phyloP scores from a whole-genome alignment of 2,113 vertebrate genomes.

The Urocynchramus pylzowi region DNA sequence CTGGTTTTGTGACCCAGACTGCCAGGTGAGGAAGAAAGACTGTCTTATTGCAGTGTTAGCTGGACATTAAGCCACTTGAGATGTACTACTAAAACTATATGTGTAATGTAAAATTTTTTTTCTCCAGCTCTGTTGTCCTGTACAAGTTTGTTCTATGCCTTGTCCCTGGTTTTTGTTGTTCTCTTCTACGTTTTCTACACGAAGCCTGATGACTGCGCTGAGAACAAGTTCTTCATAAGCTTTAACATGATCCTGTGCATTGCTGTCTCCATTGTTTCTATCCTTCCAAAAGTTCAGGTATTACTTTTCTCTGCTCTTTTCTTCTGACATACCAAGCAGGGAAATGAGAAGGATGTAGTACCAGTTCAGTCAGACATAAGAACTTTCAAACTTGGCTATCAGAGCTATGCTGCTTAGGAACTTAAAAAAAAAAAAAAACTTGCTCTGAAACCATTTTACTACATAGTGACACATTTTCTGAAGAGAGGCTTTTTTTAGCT shows the following conservation, averaged over 20 bases:
- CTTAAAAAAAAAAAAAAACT: neutral
- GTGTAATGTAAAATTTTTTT: neutral
- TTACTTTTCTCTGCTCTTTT: neutral
- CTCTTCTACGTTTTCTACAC: constrained; percentile 86
- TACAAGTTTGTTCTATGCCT: constrained; percentile 78
- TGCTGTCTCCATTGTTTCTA: constrained; percentile 80
- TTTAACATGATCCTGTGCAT: constrained; percentile 86
- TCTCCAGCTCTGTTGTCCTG: constrained; percentile 79
- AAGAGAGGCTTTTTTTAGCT: neutral
- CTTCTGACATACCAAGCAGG: neutral
- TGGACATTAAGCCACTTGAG: neutral
- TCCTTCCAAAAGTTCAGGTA: constrained; percentile 91
- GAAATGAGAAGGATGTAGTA: neutral
- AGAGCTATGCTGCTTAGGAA: neutral
- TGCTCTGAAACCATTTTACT: neutral
- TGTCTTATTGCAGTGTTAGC: neutral
- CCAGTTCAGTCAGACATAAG: neutral
- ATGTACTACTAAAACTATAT: neutral
- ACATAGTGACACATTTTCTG: neutral
- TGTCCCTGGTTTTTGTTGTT: constrained; percentile 71
- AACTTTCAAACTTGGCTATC: neutral
- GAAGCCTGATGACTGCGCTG: constrained; percentile 76
- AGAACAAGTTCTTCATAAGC: constrained; percentile 94
- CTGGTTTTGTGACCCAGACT: neutral
- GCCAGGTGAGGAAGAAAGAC: neutral